A percentile compares a stretch with the other conserved stretches of the same genome.
Conservation (phyloP, 2,797 vertebrate species). For the Myotis findleyi region DNA sequence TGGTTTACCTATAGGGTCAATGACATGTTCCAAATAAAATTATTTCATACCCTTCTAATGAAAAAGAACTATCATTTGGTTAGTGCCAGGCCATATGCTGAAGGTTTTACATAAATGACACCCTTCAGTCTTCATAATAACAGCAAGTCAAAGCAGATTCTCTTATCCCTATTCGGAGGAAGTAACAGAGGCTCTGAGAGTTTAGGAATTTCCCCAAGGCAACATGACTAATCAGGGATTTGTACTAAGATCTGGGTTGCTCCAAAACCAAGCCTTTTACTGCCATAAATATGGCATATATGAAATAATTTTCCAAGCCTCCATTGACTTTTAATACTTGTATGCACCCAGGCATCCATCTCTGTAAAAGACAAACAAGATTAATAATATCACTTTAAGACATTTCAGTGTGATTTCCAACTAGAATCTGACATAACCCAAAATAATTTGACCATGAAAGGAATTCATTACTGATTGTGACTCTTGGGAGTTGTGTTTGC, state of each 20-base stretch:
- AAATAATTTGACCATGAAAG: conserved; percentile 43
- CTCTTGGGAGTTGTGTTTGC: neutral
- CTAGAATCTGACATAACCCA: conserved; percentile 29
- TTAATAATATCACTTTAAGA: conserved; percentile 48
- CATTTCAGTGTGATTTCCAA: neutral
- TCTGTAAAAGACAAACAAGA: conserved; percentile 29
- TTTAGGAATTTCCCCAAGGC: neutral
- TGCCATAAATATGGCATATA: neutral
- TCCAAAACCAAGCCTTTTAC: neutral
- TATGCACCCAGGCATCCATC: neutral
- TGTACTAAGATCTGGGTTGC: neutral
- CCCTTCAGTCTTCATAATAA: conserved; percentile 40
- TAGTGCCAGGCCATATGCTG: neutral
- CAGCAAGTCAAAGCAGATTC: conserved; percentile 44
- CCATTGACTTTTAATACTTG: conserved; percentile 21
- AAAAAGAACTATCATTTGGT: conserved; percentile 20
- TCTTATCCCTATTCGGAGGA: neutral
- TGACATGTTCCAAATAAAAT: conserved; percentile 43
- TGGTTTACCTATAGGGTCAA: conserved; percentile 36
- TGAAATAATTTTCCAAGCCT: conserved; percentile 23
- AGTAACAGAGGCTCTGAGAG: neutral
- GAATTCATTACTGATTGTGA: neutral
- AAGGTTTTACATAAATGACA: neutral
- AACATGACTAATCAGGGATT: conserved; percentile 9
- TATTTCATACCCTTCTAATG: conserved; percentile 29